Conservation (phyloP, 2,113 vertebrate genomes). For the Microtus pennsylvanicus region DNA sequence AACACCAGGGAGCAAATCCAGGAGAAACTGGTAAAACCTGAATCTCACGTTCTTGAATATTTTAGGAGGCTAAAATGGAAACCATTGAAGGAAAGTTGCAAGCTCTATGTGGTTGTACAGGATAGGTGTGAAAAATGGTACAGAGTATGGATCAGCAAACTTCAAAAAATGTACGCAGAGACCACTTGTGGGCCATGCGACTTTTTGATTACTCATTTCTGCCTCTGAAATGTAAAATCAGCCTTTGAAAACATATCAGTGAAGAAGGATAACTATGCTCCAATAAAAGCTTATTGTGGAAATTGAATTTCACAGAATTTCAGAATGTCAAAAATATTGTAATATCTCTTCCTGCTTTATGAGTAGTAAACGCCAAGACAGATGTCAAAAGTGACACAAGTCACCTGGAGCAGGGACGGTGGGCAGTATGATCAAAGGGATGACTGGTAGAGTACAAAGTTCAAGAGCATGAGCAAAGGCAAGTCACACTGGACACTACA, state of each 20-base stretch:
- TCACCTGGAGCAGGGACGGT: neutral
- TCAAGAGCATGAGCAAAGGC: conserved; percentile 17
- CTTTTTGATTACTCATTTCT: conserved; percentile 8
- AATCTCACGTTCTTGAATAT: neutral
- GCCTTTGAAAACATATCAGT: neutral
- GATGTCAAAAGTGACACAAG: neutral
- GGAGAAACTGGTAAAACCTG: neutral
- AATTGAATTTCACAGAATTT: conserved; percentile 45
- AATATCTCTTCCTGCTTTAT: neutral
- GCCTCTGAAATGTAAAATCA: neutral
- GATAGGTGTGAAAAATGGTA: neutral
- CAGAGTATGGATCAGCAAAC: neutral
- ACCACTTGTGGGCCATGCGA: neutral
- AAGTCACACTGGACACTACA: neutral
- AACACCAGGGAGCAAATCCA: neutral
- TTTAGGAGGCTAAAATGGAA: neutral
- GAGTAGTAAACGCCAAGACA: conserved; percentile 15
- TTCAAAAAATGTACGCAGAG: neutral
- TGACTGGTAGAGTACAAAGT: neutral
- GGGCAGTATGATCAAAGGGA: neutral
- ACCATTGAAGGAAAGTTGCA: neutral
- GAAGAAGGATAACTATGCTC: neutral
- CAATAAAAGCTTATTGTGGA: conserved; percentile 30
- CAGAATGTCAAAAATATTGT: conserved; percentile 34
- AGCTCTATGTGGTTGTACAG: neutral